Base-by-base conservation (phyloP, 2,888 invertebrate species). In the Tanytarsus gracilentus region DNA sequence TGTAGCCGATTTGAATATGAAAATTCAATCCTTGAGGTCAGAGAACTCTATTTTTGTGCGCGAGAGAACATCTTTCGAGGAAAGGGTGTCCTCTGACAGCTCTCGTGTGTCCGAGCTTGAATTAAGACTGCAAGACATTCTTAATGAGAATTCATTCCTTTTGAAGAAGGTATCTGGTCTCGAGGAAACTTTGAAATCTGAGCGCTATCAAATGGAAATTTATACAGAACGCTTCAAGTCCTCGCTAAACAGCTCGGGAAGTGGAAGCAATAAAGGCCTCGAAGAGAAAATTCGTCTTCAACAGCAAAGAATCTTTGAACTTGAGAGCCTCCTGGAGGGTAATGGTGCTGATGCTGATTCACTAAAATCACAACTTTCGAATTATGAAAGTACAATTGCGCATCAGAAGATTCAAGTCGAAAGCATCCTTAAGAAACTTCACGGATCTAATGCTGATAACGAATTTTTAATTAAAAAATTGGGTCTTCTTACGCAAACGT, bases 301-400 rank as follows among this genome's bases (percentile, higher is more conserved):
- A 11, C 58, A 58, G 14, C n/a, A 58, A 16, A 44, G 21, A 48
- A 48, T 58, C 23, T 58, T 58, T 16, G 58, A 44, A 14, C 48
- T 58, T 23, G 58, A 58, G 30, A 16, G 29, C 3, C 14, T 40
- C 4, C 25, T 58, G n/a, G 16, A 26, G 23, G 29, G 11, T n/a
- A 7, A 29, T 8, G 27, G 23, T 26, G 40, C 58, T 7, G 40
- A 27, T 44, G 30, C 21, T 18, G 58, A 58, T 3, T 27, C 58
- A n/a, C 23, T 58, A 18, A 18, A 26, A 30, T 40, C n/a, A 4
- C 27, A 40, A 48, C n/a, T 58, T 11, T 9, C 44, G 5, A 26
- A 25, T 11, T 58, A 48, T 14, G 58, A 58, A n/a, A 40, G 26
- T 9, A 58, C 48, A 26, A 29, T 58, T 6, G 40, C 44, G 8